Percentiles rank a stretch among this genome's conserved stretches.
Evolutionary conservation across 2,113 vertebrate species (phyloP).

Genomic region (Tangachromis dhanisi): DNA sequence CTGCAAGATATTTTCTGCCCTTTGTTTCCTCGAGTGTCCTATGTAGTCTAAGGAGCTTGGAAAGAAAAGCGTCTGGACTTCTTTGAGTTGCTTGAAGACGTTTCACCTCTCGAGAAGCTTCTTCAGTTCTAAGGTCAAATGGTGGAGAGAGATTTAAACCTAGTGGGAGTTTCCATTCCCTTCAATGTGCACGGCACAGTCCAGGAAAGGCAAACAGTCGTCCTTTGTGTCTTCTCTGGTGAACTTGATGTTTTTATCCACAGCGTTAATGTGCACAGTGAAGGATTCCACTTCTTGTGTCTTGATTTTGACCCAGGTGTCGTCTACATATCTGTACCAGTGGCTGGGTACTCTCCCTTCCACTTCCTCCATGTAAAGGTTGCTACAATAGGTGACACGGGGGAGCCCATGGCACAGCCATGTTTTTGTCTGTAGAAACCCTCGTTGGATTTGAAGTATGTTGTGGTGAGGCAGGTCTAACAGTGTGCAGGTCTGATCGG

Average conservation of each 20-base stretch:
- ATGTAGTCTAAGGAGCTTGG: fast-evolving
- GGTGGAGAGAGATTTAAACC: neutral
- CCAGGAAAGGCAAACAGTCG: neutral
- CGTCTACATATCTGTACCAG: neutral
- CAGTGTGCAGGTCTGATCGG: fast-evolving
- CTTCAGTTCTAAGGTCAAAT: neutral
- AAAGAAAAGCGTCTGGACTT: neutral
- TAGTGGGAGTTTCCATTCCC: fast-evolving
- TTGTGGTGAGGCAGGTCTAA: neutral
- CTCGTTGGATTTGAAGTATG: fast-evolving
- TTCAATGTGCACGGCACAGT: fast-evolving
- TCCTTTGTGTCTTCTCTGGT: neutral
- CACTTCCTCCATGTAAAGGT: neutral
- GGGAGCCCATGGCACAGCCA: fast-evolving
- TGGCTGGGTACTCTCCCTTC: fast-evolving
- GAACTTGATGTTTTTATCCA: no score
- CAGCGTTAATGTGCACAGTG: fast-evolving
- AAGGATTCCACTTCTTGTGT: no score
- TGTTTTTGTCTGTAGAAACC: fast-evolving
- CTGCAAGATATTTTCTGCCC: neutral
- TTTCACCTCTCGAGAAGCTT: neutral
- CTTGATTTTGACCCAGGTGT: no score
- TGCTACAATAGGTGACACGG: neutral
- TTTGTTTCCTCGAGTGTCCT: neutral
- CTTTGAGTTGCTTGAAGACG: fast-evolving